Evolutionary conservation across 1,140 invertebrate genomes (phyloP).

Genomic region (Aphidius gifuensis): DNA sequence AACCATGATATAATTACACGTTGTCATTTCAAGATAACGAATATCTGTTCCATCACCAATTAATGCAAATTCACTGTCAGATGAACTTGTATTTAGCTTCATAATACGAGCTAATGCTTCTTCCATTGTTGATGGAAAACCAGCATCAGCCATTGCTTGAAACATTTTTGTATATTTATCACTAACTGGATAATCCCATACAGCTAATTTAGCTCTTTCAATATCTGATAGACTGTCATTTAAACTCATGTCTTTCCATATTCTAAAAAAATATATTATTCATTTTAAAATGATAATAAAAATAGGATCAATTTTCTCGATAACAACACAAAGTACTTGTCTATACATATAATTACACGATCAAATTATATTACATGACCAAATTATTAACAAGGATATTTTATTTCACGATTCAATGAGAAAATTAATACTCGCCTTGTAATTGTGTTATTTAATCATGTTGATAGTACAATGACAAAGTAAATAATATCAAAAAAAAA

Average conservation of each 20-base stretch:
- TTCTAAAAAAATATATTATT: conserved; percentile 59
- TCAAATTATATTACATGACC: no score
- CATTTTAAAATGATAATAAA: no score
- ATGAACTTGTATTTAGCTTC: conserved; percentile 60
- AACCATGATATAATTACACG: conserved; percentile 85
- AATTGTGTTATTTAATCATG: no score
- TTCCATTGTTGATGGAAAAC: conserved; percentile 71
- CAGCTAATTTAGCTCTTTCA: conserved; percentile 88
- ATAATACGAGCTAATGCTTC: conserved; percentile 79
- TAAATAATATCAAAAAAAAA: no score
- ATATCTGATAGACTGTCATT: conserved; percentile 87
- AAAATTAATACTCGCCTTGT: no score
- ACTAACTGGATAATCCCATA: conserved; percentile 98
- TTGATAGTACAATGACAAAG: no score
- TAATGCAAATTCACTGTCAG: conserved; percentile 87
- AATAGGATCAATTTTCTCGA: no score
- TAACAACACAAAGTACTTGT: no score
- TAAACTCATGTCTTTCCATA: conserved; percentile 97
- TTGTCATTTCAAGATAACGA: conserved; percentile 79
- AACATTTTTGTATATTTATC: conserved; percentile 99
- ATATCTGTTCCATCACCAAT: conserved; percentile 93
- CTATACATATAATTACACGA: no score
- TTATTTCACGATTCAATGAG: no score
- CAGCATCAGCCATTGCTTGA: conserved; percentile 91
- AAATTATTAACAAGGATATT: no score